These are phyloP conservation scores for Bos indicus DNA, from an alignment of 2,113 vertebrate genomes.

Conservation along the genomic window DNA sequence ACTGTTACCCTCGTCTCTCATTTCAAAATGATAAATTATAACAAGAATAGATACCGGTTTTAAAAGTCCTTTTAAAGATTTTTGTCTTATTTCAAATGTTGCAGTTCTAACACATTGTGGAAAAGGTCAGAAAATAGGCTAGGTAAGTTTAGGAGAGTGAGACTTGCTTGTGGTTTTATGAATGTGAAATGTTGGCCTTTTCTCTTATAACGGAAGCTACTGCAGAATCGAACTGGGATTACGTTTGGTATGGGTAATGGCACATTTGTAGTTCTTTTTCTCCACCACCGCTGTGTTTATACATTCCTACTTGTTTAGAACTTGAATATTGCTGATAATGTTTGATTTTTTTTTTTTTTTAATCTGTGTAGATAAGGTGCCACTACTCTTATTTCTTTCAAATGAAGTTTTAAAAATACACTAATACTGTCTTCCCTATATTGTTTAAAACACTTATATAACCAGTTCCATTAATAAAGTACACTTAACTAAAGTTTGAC, in stretches of 20 bases:
- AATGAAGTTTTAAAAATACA: constrained; percentile 8
- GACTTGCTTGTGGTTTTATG: constrained; percentile 35
- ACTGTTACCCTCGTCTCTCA: background rate
- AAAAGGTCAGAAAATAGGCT: background rate
- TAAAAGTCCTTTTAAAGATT: background rate
- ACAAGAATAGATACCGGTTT: background rate
- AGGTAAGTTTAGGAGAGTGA: background rate
- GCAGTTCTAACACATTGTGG: background rate
- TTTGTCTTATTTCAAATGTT: constrained; percentile 21
- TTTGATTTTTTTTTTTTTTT: background rate
- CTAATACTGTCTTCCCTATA: background rate
- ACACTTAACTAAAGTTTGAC: constrained; percentile 1
- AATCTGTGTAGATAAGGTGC: background rate
- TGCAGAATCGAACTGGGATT: constrained; percentile 9
- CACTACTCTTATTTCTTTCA: background rate
- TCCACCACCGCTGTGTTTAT: background rate
- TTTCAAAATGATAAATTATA: background rate
- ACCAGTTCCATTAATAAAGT: constrained; percentile 2
- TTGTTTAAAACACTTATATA: constrained; percentile 12
- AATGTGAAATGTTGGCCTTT: background rate
- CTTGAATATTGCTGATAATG: background rate
- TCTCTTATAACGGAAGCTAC: background rate
- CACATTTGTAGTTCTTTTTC: background rate
- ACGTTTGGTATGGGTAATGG: background rate
- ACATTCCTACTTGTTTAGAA: background rate